phyloP scores from a whole-genome alignment of 2,797 vertebrate species.

The Philypnodon macrostomus region DNA sequence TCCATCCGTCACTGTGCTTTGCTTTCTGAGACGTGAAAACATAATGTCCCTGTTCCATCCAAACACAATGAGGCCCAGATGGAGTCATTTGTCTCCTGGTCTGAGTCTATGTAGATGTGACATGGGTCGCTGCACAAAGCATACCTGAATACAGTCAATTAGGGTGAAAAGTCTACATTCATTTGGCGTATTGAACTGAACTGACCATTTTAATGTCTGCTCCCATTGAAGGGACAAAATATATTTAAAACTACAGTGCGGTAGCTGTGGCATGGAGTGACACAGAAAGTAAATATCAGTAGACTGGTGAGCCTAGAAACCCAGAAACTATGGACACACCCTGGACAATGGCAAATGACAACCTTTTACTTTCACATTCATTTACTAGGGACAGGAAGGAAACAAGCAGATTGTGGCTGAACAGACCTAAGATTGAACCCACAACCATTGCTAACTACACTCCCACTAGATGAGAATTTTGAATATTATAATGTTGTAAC shows the following conservation, averaged over 20 bases:
- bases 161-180: slow-evolving; percentile 31
- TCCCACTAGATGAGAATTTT: too few relatives aligned
- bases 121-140: slow-evolving; percentile 32
- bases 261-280: too few relatives aligned
- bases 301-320: too few relatives aligned
- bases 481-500: too few relatives aligned
- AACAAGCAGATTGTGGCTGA: too few relatives aligned
- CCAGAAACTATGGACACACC: too few relatives aligned
- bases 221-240: slow-evolving; percentile 30
- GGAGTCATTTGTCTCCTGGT: slow-evolving; percentile 32
- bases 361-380: too few relatives aligned
- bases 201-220: slow-evolving; percentile 21
- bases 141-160: slow-evolving; percentile 33
- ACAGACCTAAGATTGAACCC: too few relatives aligned
- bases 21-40: slow-evolving; percentile 40
- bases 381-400: too few relatives aligned
- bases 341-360: too few relatives aligned
- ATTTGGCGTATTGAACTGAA: slow-evolving; percentile 39
- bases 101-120: slow-evolving; percentile 41
- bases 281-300: neutral
- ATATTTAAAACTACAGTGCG: too few relatives aligned
- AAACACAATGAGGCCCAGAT: slow-evolving; percentile 29
- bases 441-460: too few relatives aligned
- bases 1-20: slow-evolving; percentile 30
- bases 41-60: slow-evolving; percentile 18